Conservation (phyloP, 2,797 vertebrate genomes). For the Spondyliosoma cantharus region DNA sequence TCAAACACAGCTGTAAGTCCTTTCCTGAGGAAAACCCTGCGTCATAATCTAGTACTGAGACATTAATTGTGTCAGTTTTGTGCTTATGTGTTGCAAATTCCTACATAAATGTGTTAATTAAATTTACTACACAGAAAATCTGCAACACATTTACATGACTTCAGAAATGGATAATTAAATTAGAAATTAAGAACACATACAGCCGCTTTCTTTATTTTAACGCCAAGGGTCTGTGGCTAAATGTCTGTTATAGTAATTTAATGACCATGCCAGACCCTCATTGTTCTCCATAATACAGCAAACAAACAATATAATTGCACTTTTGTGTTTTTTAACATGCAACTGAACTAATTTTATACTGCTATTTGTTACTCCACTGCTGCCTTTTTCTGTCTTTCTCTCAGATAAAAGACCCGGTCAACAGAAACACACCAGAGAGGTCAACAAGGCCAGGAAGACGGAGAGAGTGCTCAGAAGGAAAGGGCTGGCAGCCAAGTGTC, state of each 20-base stretch:
- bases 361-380: background rate
- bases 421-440: slow-evolving; percentile 32
- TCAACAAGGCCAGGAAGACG: slow-evolving; percentile 49
- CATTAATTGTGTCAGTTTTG: background rate
- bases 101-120: background rate
- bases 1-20: no score
- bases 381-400: background rate
- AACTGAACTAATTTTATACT: background rate
- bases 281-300: background rate
- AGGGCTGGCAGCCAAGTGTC: slow-evolving; percentile 65
- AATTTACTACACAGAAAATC: no score
- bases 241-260: background rate
- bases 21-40: no score
- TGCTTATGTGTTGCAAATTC: background rate
- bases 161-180: background rate
- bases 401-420: slow-evolving; percentile 26
- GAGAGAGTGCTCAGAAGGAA: slow-evolving; percentile 50
- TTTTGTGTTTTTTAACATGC: background rate
- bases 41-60: background rate
- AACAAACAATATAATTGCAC: background rate
- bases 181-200: background rate
- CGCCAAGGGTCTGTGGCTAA: background rate
- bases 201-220: background rate
- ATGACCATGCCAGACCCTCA: background rate
- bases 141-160: no score